Conservation (phyloP, 2,113 vertebrate genomes). For the Psilopsiagon aymara region DNA sequence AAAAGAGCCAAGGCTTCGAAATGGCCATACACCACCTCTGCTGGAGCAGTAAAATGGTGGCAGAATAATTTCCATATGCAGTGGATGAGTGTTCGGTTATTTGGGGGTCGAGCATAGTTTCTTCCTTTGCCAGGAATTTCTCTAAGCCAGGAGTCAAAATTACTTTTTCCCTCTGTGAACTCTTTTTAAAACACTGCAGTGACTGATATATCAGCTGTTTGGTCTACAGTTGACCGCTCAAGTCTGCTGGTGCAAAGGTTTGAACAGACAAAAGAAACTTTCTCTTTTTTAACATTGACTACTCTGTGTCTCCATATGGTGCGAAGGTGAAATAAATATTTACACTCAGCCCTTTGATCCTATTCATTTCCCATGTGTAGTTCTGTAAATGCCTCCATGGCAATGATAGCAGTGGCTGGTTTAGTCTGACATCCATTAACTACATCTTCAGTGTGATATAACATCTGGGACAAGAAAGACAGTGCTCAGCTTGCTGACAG, state of each 20-base stretch:
- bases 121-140: slow-evolving; percentile 46
- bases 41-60: slow-evolving; percentile 57
- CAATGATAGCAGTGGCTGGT: not conserved
- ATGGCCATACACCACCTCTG: slow-evolving; percentile 16
- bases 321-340: not conserved
- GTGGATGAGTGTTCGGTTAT: slow-evolving; percentile 25
- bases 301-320: not conserved
- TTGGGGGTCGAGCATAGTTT: slow-evolving; percentile 3
- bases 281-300: not conserved
- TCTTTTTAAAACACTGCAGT: not conserved
- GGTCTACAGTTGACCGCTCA: not conserved
- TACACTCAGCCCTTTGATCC: not conserved
- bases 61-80: slow-evolving; percentile 63
- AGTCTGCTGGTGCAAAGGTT: not conserved
- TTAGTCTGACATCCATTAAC: not conserved
- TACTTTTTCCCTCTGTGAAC: slow-evolving; percentile 1
- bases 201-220: not conserved
- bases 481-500: not conserved
- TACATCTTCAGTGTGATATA: not conserved
- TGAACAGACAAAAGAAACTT: not conserved
- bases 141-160: slow-evolving; percentile 26
- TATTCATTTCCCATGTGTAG: not conserved
- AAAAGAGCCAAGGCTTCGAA: slow-evolving; percentile 38
- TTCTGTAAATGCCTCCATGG: not conserved
- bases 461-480: not conserved